Conservation (phyloP, 2,797 vertebrate genomes). For the Crypturellus tataupa region DNA sequence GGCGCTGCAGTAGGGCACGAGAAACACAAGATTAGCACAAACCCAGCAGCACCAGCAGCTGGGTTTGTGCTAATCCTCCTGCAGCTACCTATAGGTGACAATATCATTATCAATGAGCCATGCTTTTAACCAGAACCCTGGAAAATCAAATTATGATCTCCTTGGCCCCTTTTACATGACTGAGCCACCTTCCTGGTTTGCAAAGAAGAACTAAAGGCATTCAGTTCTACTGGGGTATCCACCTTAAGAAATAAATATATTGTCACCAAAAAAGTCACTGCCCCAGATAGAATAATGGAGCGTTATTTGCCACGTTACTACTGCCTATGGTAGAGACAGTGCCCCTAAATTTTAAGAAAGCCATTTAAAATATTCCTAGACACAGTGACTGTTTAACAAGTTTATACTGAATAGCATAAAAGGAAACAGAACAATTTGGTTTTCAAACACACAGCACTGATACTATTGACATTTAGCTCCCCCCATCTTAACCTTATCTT, state of each 20-base stretch:
- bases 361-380: conserved; percentile 60
- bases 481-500: conserved; percentile 55
- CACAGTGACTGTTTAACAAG: conserved; percentile 65
- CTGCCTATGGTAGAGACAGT: conserved; percentile 17
- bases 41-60: neutral
- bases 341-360: conserved; percentile 58
- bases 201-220: neutral
- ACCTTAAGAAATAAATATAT: neutral
- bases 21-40: neutral
- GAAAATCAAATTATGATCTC: neutral
- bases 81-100: neutral
- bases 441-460: conserved; percentile 56
- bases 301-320: neutral
- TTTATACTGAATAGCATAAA: conserved; percentile 57
- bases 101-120: neutral
- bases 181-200: neutral
- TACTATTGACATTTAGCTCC: conserved; percentile 63
- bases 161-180: neutral
- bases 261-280: conserved; percentile 4
- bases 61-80: too few species aligned
- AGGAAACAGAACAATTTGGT: conserved; percentile 47
- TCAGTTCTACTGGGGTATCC: neutral
- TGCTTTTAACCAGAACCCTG: neutral
- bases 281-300: conserved; percentile 17
- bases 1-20: neutral